Evolutionary conservation across 2,797 vertebrate genomes (phyloP).

Genomic region (Siniperca undulata): DNA sequence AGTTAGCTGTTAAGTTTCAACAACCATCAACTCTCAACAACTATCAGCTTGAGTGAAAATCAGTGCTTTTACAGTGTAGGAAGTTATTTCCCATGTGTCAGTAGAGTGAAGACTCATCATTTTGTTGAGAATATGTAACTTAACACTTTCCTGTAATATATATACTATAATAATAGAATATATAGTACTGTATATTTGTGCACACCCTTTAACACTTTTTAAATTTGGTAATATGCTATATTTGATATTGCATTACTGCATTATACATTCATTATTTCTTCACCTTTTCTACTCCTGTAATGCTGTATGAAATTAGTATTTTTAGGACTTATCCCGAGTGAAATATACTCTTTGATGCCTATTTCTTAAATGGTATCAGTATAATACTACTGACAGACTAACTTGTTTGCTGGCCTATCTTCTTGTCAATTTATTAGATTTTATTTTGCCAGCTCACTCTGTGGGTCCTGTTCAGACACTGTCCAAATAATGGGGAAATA

Average conservation of each 20-base stretch:
- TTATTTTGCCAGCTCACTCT: slow-evolving; percentile 4
- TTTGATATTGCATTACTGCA: neutral
- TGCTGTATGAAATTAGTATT: neutral
- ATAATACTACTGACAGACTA: neutral
- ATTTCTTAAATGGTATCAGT: neutral
- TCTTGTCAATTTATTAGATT: neutral
- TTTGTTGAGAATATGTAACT: slow-evolving; percentile 6
- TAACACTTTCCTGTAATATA: neutral
- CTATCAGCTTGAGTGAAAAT: slow-evolving; percentile 46
- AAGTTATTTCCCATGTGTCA: slow-evolving; percentile 33
- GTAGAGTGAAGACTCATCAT: slow-evolving; percentile 1
- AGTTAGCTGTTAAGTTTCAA: slow-evolving; percentile 48
- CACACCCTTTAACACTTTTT: neutral
- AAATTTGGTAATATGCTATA: neutral
- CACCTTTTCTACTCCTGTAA: neutral
- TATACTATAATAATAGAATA: neutral
- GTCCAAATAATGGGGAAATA: neutral
- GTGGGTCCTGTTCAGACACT: neutral
- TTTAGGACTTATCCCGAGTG: neutral
- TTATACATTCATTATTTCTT: neutral
- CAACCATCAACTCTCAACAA: slow-evolving; percentile 37
- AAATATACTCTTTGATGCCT: neutral
- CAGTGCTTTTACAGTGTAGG: slow-evolving; percentile 17
- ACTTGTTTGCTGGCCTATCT: neutral
- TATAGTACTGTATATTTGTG: neutral